These are phyloP conservation scores for Actenoides hombroni DNA, from an alignment of 2,113 vertebrate genomes.

Conservation along the genomic window DNA sequence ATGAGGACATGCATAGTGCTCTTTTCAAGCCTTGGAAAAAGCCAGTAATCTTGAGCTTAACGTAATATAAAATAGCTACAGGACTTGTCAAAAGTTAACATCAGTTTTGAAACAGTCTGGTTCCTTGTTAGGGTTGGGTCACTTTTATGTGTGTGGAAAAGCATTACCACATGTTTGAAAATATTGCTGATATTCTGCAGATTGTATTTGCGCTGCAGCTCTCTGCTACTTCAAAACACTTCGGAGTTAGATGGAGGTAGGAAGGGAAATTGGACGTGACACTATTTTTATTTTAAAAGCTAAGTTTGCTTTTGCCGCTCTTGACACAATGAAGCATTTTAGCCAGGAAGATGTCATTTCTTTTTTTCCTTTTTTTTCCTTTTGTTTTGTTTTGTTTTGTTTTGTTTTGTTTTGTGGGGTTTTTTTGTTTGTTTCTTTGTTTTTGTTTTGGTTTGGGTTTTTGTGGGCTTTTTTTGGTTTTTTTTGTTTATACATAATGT, in stretches of 20 bases:
- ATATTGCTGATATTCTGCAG: slow-evolving; percentile 83
- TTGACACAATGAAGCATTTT: slow-evolving; percentile 48
- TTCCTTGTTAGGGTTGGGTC: slow-evolving; percentile 74
- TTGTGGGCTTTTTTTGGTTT: not conserved
- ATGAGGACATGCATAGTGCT: not conserved
- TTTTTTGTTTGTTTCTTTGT: not conserved
- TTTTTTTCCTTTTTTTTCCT: not conserved
- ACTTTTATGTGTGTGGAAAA: slow-evolving; percentile 86
- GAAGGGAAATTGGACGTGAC: slow-evolving; percentile 86
- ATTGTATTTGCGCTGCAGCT: slow-evolving; percentile 69
- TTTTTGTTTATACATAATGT: not conserved
- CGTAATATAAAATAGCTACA: slow-evolving; percentile 69
- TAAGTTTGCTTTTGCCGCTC: slow-evolving; percentile 75
- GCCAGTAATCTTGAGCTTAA: slow-evolving; percentile 72
- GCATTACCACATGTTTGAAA: slow-evolving; percentile 89
- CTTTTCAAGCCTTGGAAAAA: slow-evolving; percentile 66
- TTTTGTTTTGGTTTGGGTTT: not conserved
- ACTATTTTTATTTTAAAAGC: slow-evolving; percentile 87
- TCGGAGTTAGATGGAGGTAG: slow-evolving; percentile 73
- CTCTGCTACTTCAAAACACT: slow-evolving; percentile 82
- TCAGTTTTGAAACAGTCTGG: slow-evolving; percentile 72
- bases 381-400: not conserved
- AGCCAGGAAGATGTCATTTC: not conserved
- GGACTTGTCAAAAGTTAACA: slow-evolving; percentile 81
- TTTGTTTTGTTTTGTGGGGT: not conserved